Base-by-base conservation (phyloP, 2,113 vertebrate genomes). In the Speoplatyrhinus poulsoni region DNA sequence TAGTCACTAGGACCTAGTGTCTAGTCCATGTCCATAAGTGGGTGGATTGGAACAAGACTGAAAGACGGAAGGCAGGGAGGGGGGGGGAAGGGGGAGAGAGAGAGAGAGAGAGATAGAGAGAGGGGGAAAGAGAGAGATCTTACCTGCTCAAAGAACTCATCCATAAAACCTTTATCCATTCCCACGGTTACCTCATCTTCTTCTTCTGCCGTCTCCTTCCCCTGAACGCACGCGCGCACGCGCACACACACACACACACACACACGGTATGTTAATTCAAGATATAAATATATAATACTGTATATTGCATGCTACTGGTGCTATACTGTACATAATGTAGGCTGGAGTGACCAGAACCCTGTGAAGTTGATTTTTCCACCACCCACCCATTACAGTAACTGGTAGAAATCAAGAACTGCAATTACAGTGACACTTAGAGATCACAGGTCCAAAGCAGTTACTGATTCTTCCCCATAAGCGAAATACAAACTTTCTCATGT, bases 71-170 rank as follows among this genome's bases (percentile, higher is more conserved):
- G 26, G 26, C 26, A 26, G 26, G 26, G 26, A 19, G 19, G 19
- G 19, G 19, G 19, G 19, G 2, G 1, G 19, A 19, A 19, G 19
- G 19, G 19, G 19, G 17, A n/a, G 12, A 3, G 19, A 65, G 62
- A 12, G 49, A 52, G 0, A 53, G 5, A 53, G 26, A 50, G 48
- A 53, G 62, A 65, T 13, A 53, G 15, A 67, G 12, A 56, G 16
- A 41, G 15, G 12, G 53, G 41, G n/a, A 16, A 11, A 76, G 9
- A 2, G 32, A 61, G 13, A 69, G 54, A 61, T 70, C 81, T 60
- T 81, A 97, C 96, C 95, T 97, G 95, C 64, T 97, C 95, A 63
- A 97, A 97, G 94, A 97, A 97, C 82, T 96, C 95, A 4, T 97
- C 95, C 96, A 97, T 96, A 53, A 96, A 97, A 74, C 94, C 95